Base-by-base conservation (phyloP, 2,113 vertebrate genomes). In the Irena cyanogastra region DNA sequence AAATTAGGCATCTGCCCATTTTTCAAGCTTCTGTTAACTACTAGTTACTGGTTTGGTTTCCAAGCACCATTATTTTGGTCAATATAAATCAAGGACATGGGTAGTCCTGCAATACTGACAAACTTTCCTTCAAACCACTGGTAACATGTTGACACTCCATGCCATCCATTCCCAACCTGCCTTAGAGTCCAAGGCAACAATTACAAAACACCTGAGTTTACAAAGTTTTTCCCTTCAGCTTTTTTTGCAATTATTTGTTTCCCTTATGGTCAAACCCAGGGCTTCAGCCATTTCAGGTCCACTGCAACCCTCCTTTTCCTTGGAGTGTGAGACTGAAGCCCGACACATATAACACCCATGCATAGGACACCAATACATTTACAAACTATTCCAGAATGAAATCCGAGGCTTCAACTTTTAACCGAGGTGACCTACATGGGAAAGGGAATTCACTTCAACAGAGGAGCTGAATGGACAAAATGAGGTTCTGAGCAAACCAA, bases 311-410 rank as follows among this genome's bases (percentile, higher is more conserved):
- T 16, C 3, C 1, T 3, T 41, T 41, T 75, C 49, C 49, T 33
- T 3, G 3, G 31, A 52, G 30, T 3, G 33, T 10, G 19, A 90
- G 19, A 18, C 0, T 37, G 77, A 84, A 90, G 52, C 30, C 23
- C 10, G 92, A 27, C 13, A 47, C 0, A 0, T 7, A 7, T 7
- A 71, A 72, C 8, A 23, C 5, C 7, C 59, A 20, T 0, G 5
- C 4, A 2, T 11, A 37, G 57, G 50, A 89, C 41, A 95, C 6
- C 42, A 35, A 12, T 2, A 71, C 28, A 21, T 16, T 23, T 23
- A 57, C 20, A 14, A 35, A 49, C 39, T 16, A 54, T 56, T 54
- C 82, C 70, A 79, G 35, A 54, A 21, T 16, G 30, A 87, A 76
- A 69, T 15, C 11, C 13, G 44, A 90, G 14, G 47, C 8, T 63